Percentiles rank a stretch among this genome's conserved stretches.
These are phyloP conservation scores for Cetoscarus ocellatus DNA, from an alignment of 2,797 vertebrate genomes.

Conservation along the genomic window DNA sequence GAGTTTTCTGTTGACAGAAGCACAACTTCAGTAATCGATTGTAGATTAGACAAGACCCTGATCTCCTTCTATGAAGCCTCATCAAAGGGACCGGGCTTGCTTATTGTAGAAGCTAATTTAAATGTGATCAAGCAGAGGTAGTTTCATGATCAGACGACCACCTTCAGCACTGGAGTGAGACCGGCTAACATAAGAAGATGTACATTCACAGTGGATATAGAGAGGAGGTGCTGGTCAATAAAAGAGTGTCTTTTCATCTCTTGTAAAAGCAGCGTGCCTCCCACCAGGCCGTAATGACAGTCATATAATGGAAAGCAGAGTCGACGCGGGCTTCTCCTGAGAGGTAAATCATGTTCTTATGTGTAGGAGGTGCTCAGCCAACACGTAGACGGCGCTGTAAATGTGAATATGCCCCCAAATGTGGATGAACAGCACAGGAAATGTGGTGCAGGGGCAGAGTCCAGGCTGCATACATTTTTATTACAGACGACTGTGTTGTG, in stretches of 20 bases:
- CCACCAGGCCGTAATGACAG: slow-evolving; percentile 32
- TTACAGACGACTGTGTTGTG: not conserved
- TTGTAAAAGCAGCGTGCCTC: slow-evolving; percentile 31
- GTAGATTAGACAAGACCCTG: slow-evolving; percentile 31
- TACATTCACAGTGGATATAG: slow-evolving; percentile 20
- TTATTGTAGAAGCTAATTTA: slow-evolving; percentile 28
- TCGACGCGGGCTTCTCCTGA: slow-evolving; percentile 12
- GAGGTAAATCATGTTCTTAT: slow-evolving; percentile 34
- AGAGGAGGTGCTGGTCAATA: slow-evolving; percentile 34
- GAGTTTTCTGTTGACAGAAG: slow-evolving; percentile 15
- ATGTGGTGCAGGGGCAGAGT: slow-evolving; percentile 1
- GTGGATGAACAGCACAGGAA: slow-evolving; percentile 15
- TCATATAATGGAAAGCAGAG: slow-evolving; percentile 30
- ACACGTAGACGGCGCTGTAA: slow-evolving; percentile 8
- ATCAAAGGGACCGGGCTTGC: not conserved
- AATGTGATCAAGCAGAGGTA: slow-evolving; percentile 17
- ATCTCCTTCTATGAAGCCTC: slow-evolving; percentile 2
- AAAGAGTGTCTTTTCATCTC: slow-evolving; percentile 39
- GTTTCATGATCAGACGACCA: slow-evolving; percentile 26
- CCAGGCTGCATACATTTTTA: not conserved
- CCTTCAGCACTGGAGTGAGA: slow-evolving; percentile 12
- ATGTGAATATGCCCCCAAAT: slow-evolving; percentile 20
- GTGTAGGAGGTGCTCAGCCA: slow-evolving; percentile 35
- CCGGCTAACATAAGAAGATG: slow-evolving; percentile 11
- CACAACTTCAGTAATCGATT: slow-evolving; percentile 29